These are phyloP conservation scores for Drosophila takahashii DNA, from an alignment of 1,140 invertebrate species.

Conservation along the genomic window DNA sequence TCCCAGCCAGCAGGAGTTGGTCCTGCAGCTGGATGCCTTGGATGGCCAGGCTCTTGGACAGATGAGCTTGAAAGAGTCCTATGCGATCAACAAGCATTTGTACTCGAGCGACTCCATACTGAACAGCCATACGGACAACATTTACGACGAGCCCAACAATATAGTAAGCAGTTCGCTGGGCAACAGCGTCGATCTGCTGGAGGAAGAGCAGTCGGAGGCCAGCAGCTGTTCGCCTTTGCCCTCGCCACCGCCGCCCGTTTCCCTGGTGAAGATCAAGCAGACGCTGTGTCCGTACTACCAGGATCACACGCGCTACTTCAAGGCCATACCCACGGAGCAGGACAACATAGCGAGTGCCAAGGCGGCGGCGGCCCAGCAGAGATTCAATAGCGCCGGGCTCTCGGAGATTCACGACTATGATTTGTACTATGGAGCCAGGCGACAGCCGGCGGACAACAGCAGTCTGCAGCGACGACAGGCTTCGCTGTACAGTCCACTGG, in stretches of 20 bases:
- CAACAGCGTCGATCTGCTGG: slow-evolving; percentile 72
- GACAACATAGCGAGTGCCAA: slow-evolving; percentile 76
- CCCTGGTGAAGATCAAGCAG: slow-evolving; percentile 73
- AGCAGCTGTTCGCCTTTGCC: slow-evolving; percentile 71
- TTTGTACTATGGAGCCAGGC: slow-evolving; percentile 75
- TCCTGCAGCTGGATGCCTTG: slow-evolving; percentile 31
- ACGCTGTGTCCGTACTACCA: slow-evolving; percentile 77
- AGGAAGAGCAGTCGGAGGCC: slow-evolving; percentile 69
- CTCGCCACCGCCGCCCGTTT: slow-evolving; percentile 71
- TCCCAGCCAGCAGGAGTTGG: slow-evolving; percentile 47
- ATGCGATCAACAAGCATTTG: slow-evolving; percentile 78
- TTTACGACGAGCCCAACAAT: slow-evolving; percentile 83
- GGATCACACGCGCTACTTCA: slow-evolving; percentile 82
- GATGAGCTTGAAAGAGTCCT: slow-evolving; percentile 69
- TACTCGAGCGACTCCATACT: slow-evolving; percentile 83
- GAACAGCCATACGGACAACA: slow-evolving; percentile 81
- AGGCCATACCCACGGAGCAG: slow-evolving; percentile 82
- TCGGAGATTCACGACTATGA: slow-evolving; percentile 83
- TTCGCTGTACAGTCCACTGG: slow-evolving; percentile 29
- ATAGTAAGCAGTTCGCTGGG: slow-evolving; percentile 77
- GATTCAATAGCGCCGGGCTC: slow-evolving; percentile 73
- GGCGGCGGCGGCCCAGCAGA: slow-evolving; percentile 69
- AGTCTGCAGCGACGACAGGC: slow-evolving; percentile 37
- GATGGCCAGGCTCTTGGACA: slow-evolving; percentile 28
- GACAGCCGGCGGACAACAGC: slow-evolving; percentile 44